These are phyloP conservation scores for Ischnura elegans DNA, from an alignment of 2,888 invertebrate genomes.

Conservation along the genomic window DNA sequence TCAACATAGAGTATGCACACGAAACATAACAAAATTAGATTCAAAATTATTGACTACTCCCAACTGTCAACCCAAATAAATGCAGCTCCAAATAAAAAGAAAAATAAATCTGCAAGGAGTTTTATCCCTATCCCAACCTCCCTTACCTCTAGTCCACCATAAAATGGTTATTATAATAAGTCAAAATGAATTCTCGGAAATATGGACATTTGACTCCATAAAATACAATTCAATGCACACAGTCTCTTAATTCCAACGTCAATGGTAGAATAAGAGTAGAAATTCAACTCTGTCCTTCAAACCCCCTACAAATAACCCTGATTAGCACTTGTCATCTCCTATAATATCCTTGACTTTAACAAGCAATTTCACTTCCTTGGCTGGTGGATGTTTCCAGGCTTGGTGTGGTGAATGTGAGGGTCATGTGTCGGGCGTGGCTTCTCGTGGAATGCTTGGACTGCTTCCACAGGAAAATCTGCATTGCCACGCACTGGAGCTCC, in stretches of 20 bases:
- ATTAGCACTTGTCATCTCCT: not conserved
- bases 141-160: not conserved
- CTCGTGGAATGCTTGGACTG: slow-evolving; percentile 90
- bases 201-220: not conserved
- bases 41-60: not conserved
- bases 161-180: not conserved
- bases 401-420: slow-evolving; percentile 79
- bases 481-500: slow-evolving; percentile 91
- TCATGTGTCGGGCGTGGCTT: slow-evolving; percentile 87
- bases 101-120: not conserved
- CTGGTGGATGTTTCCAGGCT: slow-evolving; percentile 88
- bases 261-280: not conserved
- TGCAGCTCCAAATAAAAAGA: not conserved
- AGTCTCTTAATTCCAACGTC: slow-evolving; percentile 9
- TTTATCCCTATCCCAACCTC: not conserved
- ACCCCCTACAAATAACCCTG: slow-evolving; percentile 32
- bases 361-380: slow-evolving; percentile 87
- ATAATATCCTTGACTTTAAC: slow-evolving; percentile 68
- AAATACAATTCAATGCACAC: slow-evolving; percentile 5
- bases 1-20: not conserved
- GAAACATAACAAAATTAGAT: not conserved
- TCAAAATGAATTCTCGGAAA: not conserved
- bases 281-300: slow-evolving; percentile 30
- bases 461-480: slow-evolving; percentile 93
- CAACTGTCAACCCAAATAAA: not conserved